Conservation (phyloP, 1,140 invertebrate species). For the Papilio xuthus region DNA sequence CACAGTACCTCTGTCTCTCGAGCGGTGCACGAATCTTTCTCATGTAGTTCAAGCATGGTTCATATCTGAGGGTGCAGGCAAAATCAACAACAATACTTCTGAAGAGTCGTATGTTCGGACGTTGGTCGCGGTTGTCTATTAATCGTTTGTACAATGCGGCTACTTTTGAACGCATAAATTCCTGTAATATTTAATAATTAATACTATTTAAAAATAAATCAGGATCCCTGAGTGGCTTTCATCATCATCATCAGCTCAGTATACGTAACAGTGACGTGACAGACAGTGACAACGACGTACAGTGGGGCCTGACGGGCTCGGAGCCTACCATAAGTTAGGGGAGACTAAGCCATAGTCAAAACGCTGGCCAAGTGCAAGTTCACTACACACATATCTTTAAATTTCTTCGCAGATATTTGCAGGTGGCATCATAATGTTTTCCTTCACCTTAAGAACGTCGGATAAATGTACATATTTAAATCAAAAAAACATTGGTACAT, state of each 20-base stretch:
- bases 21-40: conserved; percentile 47
- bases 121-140: conserved; percentile 53
- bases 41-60: conserved; percentile 54
- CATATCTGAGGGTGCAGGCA: conserved; percentile 54
- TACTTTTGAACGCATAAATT: conserved; percentile 60
- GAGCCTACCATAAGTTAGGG: too few species aligned
- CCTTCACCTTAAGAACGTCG: too few species aligned
- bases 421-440: too few species aligned
- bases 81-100: conserved; percentile 57
- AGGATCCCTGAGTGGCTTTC: too few species aligned
- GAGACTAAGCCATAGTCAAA: too few species aligned
- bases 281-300: too few species aligned
- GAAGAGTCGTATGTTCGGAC: conserved; percentile 52
- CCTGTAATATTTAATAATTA: conserved; percentile 46
- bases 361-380: too few species aligned
- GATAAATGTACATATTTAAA: neutral
- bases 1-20: conserved; percentile 44
- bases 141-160: conserved; percentile 55
- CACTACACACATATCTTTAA: too few species aligned
- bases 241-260: neutral
- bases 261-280: too few species aligned
- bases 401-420: too few species aligned
- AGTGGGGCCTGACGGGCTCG: too few species aligned
- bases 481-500: too few species aligned
- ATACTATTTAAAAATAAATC: neutral